These are phyloP conservation scores for Pseudomyrmex cubaensis DNA, from an alignment of 1,140 invertebrate species.

Conservation along the genomic window DNA sequence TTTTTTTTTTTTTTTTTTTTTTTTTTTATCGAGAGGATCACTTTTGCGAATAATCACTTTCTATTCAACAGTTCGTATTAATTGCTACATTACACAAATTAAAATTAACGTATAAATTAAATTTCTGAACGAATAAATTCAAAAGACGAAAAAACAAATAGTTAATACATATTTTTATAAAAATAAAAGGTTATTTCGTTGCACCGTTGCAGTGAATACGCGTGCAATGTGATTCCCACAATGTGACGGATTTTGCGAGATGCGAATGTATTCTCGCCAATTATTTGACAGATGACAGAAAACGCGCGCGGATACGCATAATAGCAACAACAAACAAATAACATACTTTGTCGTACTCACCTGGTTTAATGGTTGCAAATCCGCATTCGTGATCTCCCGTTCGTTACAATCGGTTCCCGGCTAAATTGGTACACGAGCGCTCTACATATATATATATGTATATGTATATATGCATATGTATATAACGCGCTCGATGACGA, in stretches of 20 bases:
- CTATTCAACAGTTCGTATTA: no score
- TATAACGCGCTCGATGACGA: neutral
- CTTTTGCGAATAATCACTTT: no score
- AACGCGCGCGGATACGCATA: slow-evolving; percentile 6
- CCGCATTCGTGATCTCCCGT: slow-evolving; percentile 47
- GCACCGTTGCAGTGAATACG: neutral
- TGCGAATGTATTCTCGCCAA: neutral
- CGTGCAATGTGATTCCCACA: neutral
- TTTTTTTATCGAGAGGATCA: no score
- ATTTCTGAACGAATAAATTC: no score
- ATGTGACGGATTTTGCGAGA: neutral
- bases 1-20: no score
- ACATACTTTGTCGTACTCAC: slow-evolving; percentile 32
- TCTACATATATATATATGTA: neutral
- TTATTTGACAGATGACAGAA: neutral
- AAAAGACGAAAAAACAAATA: neutral
- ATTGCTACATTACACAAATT: no score
- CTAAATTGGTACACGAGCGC: slow-evolving; percentile 27
- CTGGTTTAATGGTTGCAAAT: slow-evolving; percentile 42
- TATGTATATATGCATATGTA: no score
- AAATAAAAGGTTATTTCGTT: slow-evolving; percentile 13
- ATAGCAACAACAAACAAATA: slow-evolving; percentile 47
- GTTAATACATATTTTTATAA: no score
- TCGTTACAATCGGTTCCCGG: slow-evolving; percentile 8
- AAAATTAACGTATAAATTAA: no score